Percentiles rank a stretch among this genome's conserved stretches.
phyloP scores from a whole-genome alignment of 2,888 invertebrate species.

The Drosophila colorata region DNA sequence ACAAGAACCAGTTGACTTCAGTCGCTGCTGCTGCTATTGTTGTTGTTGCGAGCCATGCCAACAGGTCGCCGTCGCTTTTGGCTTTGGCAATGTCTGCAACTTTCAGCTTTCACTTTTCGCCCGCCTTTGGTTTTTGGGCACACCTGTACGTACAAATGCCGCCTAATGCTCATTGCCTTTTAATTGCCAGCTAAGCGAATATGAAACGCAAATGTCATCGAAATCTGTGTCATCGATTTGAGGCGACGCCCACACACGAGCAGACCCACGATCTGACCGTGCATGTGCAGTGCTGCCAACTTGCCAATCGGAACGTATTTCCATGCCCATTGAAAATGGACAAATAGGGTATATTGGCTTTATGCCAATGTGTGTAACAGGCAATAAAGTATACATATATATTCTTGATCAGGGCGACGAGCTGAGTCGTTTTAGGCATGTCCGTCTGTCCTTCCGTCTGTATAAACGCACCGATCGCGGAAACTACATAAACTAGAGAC shows the following conservation, averaged over 20 bases:
- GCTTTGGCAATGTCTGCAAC: slow-evolving; percentile 52
- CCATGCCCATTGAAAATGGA: too few relatives aligned
- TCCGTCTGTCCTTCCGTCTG: too few relatives aligned
- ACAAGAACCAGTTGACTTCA: slow-evolving; percentile 56
- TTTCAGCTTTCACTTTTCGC: slow-evolving; percentile 75
- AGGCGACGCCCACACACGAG: slow-evolving; percentile 35
- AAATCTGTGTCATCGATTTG: slow-evolving; percentile 41
- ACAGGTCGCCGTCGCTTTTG: slow-evolving; percentile 60
- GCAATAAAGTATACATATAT: too few relatives aligned
- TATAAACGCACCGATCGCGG: too few relatives aligned
- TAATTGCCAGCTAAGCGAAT: slow-evolving; percentile 48
- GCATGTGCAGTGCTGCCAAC: slow-evolving; percentile 19
- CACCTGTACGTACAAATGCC: slow-evolving; percentile 53
- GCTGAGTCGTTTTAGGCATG: too few relatives aligned
- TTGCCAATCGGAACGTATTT: neutral
- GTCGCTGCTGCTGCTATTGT: slow-evolving; percentile 3
- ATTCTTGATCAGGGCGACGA: too few relatives aligned
- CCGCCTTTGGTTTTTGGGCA: slow-evolving; percentile 67
- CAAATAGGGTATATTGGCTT: too few relatives aligned
- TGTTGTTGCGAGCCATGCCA: slow-evolving; percentile 37
- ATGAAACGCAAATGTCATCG: slow-evolving; percentile 26
- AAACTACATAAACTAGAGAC: too few relatives aligned
- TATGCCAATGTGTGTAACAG: too few relatives aligned
- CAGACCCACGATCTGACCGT: neutral
- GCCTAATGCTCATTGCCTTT: slow-evolving; percentile 60